Conservation (phyloP, 2,797 vertebrate genomes). For the Leptatherina wallacei region DNA sequence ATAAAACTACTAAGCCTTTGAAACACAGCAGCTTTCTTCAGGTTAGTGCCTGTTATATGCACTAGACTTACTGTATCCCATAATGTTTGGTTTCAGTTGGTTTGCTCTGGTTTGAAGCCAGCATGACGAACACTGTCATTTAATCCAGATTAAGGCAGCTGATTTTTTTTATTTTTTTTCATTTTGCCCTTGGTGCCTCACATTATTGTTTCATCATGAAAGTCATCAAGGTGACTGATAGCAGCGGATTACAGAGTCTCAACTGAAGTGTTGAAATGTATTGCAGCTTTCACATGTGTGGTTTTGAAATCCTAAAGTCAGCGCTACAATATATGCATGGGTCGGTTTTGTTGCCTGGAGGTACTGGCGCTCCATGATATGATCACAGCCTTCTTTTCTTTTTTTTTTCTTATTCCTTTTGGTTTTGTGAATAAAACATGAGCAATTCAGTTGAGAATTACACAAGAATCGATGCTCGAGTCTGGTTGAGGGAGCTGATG, state of each 20-base stretch:
- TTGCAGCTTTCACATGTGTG: constrained; percentile 4
- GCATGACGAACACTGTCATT: constrained; percentile 63
- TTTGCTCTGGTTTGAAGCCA: constrained; percentile 46
- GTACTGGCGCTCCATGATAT: not conserved
- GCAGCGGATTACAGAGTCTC: constrained; percentile 53
- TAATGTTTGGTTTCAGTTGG: constrained; percentile 31
- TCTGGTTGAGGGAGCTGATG: constrained; percentile 19
- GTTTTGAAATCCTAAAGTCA: constrained; percentile 12
- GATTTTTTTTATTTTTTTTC: constrained; percentile 66
- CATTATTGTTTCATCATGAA: constrained; percentile 61
- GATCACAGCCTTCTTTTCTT: constrained; percentile 28
- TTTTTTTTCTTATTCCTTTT: constrained; percentile 1
- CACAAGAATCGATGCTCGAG: constrained; percentile 41
- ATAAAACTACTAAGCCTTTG: not conserved
- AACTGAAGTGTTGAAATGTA: constrained; percentile 16
- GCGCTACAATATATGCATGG: not conserved
- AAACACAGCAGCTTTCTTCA: not conserved
- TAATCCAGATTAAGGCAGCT: constrained; percentile 80
- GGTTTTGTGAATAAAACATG: constrained; percentile 54
- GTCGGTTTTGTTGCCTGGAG: constrained; percentile 9
- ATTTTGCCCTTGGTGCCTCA: constrained; percentile 57
- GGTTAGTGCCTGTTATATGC: not conserved
- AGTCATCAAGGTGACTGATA: constrained; percentile 39
- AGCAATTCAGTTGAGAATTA: constrained; percentile 37
- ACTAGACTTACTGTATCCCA: not conserved